Percentiles rank a stretch among this genome's conserved stretches.
phyloP scores from a whole-genome alignment of 2,113 vertebrate species.

The Bucco capensis region DNA sequence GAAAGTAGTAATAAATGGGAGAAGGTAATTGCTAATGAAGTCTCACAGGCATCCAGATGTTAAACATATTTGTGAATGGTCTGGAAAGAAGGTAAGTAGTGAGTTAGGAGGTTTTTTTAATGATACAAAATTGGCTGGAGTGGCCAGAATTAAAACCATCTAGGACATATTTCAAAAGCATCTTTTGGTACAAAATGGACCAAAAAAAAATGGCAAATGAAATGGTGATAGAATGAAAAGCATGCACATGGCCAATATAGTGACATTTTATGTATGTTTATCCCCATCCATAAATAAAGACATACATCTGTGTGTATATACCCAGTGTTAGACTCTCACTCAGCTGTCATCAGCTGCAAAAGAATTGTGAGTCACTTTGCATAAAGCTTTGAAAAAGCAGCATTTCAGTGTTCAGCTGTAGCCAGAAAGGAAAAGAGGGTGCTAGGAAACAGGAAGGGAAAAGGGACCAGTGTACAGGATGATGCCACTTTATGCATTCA shows the following conservation, averaged over 20 bases:
- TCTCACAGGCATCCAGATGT: slow-evolving; percentile 33
- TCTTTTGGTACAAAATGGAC: not conserved
- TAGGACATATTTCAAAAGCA: not conserved
- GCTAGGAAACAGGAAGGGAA: not conserved
- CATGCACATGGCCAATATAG: not conserved
- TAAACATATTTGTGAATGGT: slow-evolving; percentile 27
- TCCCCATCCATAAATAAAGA: not conserved
- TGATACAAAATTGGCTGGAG: not conserved
- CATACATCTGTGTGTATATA: not conserved
- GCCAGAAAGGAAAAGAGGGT: not conserved
- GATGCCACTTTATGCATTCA: not conserved
- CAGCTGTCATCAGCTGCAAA: not conserved
- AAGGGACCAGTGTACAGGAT: not conserved
- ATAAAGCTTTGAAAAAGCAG: not conserved
- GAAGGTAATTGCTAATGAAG: slow-evolving; percentile 40
- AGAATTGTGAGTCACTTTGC: not conserved
- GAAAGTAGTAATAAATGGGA: slow-evolving; percentile 29
- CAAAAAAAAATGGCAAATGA: not conserved
- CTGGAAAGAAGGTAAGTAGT: not conserved
- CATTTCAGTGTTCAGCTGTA: not conserved
- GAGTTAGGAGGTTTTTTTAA: not conserved
- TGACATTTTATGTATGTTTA: not conserved
- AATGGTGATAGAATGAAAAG: not conserved
- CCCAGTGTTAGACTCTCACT: not conserved
- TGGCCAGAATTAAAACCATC: not conserved